A percentile compares a stretch with the other conserved stretches of the same genome.
Evolutionary conservation across 2,888 invertebrate genomes (phyloP).

Genomic region (Lepetodrilus schrolli): DNA sequence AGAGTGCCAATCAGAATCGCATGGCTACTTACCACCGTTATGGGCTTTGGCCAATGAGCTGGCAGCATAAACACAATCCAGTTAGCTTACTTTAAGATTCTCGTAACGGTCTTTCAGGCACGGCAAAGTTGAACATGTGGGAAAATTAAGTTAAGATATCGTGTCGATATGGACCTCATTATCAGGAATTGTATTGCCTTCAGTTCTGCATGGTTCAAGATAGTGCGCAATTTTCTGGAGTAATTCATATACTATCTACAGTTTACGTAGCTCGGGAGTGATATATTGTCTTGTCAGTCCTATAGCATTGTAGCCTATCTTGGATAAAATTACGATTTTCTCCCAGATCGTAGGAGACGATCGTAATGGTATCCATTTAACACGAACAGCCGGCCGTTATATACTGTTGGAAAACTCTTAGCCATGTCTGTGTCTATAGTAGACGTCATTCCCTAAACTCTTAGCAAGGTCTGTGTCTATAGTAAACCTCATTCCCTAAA

Average conservation of each 20-base stretch:
- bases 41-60: conserved; percentile 10
- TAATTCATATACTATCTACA: conserved; percentile 2
- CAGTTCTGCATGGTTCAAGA: neutral
- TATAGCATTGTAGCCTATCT: no score
- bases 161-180: conserved; percentile 7
- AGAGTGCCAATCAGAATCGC: conserved; percentile 1
- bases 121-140: neutral
- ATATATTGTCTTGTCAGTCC: no score
- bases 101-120: neutral
- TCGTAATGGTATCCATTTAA: no score
- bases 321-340: no score
- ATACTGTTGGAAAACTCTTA: no score
- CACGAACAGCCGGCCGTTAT: no score
- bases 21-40: neutral
- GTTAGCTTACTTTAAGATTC: neutral
- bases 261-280: no score
- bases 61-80: conserved; percentile 2
- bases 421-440: no score
- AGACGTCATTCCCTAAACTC: no score
- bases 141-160: neutral
- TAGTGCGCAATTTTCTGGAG: conserved; percentile 5
- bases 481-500: no score
- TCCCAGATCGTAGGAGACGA: no score
- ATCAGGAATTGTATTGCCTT: conserved; percentile 8
- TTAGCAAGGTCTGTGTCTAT: no score